phyloP scores from a whole-genome alignment of 2,797 vertebrate genomes.

The Falco berigora region DNA sequence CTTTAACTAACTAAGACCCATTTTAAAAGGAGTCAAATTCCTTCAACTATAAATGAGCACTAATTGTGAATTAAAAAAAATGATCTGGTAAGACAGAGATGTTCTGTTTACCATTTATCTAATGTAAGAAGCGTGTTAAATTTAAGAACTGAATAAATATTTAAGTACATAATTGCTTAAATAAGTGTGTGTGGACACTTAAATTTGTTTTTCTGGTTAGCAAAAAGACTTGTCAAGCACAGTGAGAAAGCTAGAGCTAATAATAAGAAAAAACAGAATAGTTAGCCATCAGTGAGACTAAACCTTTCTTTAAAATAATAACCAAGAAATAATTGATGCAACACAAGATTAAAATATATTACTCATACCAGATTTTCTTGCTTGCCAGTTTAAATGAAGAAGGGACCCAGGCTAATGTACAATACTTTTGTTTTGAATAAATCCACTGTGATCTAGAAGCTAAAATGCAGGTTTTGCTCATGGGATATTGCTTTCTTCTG shows the following conservation, averaged over 20 bases:
- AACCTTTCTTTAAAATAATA: not conserved
- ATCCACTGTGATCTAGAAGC: not conserved
- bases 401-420: not conserved
- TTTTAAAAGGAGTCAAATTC: constrained; percentile 19
- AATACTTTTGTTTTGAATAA: constrained; percentile 3
- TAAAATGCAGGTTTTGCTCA: not conserved
- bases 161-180: constrained; percentile 57
- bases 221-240: not conserved
- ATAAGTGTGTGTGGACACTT: constrained; percentile 21
- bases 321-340: not conserved
- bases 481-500: not conserved
- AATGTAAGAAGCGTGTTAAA: constrained; percentile 43
- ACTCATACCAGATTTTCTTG: not conserved
- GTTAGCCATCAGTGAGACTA: not conserved
- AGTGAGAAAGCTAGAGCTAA: not conserved
- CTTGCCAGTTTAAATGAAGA: not conserved
- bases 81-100: not conserved
- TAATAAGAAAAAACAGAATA: not conserved
- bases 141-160: constrained; percentile 47
- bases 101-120: constrained; percentile 38
- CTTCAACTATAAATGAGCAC: not conserved
- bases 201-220: constrained; percentile 27
- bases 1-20: not conserved
- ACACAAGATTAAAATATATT: not conserved
- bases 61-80: constrained; percentile 43